Conservation (phyloP, 2,113 vertebrate genomes). For the Perca fluviatilis region DNA sequence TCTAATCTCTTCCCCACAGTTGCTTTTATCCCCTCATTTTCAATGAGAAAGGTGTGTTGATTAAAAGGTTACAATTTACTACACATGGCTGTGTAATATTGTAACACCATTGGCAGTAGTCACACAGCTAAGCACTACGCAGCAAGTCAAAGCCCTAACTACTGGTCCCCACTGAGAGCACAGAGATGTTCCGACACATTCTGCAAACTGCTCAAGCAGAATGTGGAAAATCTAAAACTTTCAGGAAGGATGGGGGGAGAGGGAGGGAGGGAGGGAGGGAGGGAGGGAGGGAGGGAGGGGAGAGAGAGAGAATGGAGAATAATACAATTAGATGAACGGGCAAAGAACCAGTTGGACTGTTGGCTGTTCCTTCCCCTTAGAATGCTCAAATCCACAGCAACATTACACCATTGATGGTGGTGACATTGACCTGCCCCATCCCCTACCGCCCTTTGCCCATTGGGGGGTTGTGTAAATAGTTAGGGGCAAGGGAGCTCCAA, state of each 20-base stretch:
- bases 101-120: constrained; percentile 30
- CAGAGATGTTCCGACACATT: constrained; percentile 52
- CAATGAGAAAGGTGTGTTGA: not conserved
- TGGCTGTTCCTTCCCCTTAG: constrained; percentile 34
- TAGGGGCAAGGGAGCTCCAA: constrained; percentile 52
- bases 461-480: constrained; percentile 68
- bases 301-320: constrained; percentile 5
- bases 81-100: constrained; percentile 15
- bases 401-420: constrained; percentile 51
- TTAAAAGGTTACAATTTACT: constrained; percentile 18
- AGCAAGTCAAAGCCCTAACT: constrained; percentile 34
- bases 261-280: not conserved
- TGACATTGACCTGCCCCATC: constrained; percentile 56
- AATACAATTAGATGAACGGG: constrained; percentile 44
- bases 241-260: constrained; percentile 28
- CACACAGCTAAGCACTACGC: constrained; percentile 7
- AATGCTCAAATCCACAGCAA: constrained; percentile 56
- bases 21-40: not conserved
- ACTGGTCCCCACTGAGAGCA: constrained; percentile 42
- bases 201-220: constrained; percentile 48
- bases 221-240: constrained; percentile 47
- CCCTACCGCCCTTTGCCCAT: constrained; percentile 60
- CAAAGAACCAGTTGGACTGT: constrained; percentile 41
- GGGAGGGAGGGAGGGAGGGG: not conserved
- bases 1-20: not conserved